Evolutionary conservation across 2,113 vertebrate species (phyloP), one percentile per base, ranked within the genome.

Genomic region (Heliornis fulica): DNA sequence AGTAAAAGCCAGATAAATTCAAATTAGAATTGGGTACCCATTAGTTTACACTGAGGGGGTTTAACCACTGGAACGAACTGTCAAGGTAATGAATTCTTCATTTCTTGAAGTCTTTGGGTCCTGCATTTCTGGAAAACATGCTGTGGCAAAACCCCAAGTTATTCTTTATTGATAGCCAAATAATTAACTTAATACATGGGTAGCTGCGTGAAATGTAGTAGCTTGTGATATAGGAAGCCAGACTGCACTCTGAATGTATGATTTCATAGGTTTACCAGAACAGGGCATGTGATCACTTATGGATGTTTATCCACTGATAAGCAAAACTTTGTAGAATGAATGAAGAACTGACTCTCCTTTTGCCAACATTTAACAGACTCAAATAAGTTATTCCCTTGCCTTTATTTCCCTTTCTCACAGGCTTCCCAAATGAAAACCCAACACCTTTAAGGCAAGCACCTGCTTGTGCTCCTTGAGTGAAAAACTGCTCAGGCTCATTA

Each of bases 121-220:
- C 70, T 46, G 26, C 41, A 72, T 80, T 95, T 83, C 66, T 96
- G 70, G 74, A 90, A 91, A 87, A 89, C 61, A 43, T 76, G 66
- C 66, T 83, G 32, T 28, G 36, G 45, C 29, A 60, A 80, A 83
- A 65, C 8, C 8, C 21, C 9, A 48, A 65, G 13, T 59, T 93
- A 36, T 71, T 89, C 84, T 90, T 93, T 90, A 90, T 69, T 90
- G 72, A 77, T 61, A 88, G 46, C 2, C n/a, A 93, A 93, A 81
- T 89, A 93, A 90, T 85, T 89, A 91, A 72, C 50, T 76, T 61
- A 79, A 81, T 85, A 83, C 19, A 64, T 34, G 34, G 89, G 53
- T n/a, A 81, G 74, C 51, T 94, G 45, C 1, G 0, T 63, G 83
- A 71, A 83, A 83, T 46, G 23, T 31, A 87, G 51, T 61, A 76